Evolutionary conservation across 1,140 invertebrate species (phyloP).

Genomic region (Lepidotrigona ventralis): DNA sequence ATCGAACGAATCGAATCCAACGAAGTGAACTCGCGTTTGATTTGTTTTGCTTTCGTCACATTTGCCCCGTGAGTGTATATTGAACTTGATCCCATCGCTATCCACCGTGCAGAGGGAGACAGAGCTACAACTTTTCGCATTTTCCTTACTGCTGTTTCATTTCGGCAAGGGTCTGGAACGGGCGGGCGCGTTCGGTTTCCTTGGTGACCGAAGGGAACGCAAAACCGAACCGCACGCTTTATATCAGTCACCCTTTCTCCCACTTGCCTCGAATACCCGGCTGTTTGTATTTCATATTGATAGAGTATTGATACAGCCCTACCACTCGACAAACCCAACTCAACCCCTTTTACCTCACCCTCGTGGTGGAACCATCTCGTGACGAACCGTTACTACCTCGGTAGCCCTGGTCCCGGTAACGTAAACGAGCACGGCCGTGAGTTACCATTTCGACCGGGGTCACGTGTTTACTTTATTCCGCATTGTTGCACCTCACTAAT

Average conservation of each 20-base stretch:
- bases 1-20: too few species aligned
- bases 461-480: slow-evolving; percentile 76
- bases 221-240: slow-evolving; percentile 56
- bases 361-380: slow-evolving; percentile 41
- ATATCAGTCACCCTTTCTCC: slow-evolving; percentile 36
- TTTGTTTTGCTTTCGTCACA: too few species aligned
- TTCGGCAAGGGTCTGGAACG: slow-evolving; percentile 47
- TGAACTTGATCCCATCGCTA: too few species aligned
- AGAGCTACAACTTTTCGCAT: slow-evolving; percentile 47
- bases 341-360: slow-evolving; percentile 26
- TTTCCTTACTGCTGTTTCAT: slow-evolving; percentile 48
- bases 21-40: too few species aligned
- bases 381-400: slow-evolving; percentile 39
- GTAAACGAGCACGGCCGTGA: slow-evolving; percentile 56
- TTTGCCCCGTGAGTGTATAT: too few species aligned
- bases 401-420: slow-evolving; percentile 17
- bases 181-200: slow-evolving; percentile 70
- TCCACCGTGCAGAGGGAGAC: too few species aligned
- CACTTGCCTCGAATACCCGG: slow-evolving; percentile 53
- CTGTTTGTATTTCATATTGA: slow-evolving; percentile 80
- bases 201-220: slow-evolving; percentile 74
- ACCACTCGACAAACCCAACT: slow-evolving; percentile 21
- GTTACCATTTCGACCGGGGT: slow-evolving; percentile 52
- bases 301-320: slow-evolving; percentile 77
- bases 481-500: slow-evolving; percentile 75